A percentile compares a stretch with the other conserved stretches of the same genome.
These are phyloP conservation scores for Pyrrhosoma nymphula DNA, from an alignment of 2,888 invertebrate genomes.

Conservation along the genomic window DNA sequence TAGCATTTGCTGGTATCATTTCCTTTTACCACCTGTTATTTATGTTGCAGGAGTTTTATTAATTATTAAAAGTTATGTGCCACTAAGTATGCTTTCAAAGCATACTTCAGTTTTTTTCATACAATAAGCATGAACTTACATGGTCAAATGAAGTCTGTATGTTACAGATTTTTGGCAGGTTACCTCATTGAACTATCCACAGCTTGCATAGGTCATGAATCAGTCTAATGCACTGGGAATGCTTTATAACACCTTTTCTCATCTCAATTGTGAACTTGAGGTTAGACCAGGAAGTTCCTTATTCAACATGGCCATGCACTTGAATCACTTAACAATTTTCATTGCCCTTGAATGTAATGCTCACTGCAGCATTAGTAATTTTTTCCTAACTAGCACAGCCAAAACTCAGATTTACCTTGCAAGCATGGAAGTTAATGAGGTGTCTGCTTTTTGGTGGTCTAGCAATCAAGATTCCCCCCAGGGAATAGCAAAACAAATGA, in stretches of 20 bases:
- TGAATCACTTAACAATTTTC: background rate
- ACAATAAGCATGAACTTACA: background rate
- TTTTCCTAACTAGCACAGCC: background rate
- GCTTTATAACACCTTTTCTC: background rate
- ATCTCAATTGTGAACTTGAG: background rate
- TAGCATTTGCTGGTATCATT: constrained; percentile 48
- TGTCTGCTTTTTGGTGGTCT: constrained; percentile 62
- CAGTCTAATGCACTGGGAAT: background rate
- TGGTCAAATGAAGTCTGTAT: background rate
- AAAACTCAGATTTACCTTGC: background rate
- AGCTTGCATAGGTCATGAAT: background rate
- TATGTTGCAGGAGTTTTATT: background rate
- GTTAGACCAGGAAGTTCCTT: background rate
- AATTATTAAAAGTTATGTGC: background rate
- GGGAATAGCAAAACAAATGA: constrained; percentile 30
- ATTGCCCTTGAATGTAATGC: background rate
- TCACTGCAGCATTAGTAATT: background rate
- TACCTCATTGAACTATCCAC: background rate
- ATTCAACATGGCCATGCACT: background rate
- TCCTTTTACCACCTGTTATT: constrained; percentile 25
- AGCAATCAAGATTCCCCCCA: constrained; percentile 16
- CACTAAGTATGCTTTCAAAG: background rate
- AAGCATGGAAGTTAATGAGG: background rate
- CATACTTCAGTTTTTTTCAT: background rate
- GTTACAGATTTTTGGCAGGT: background rate